Conservation (phyloP, 2,113 vertebrate genomes). For the Phyllopteryx taeniolatus region DNA sequence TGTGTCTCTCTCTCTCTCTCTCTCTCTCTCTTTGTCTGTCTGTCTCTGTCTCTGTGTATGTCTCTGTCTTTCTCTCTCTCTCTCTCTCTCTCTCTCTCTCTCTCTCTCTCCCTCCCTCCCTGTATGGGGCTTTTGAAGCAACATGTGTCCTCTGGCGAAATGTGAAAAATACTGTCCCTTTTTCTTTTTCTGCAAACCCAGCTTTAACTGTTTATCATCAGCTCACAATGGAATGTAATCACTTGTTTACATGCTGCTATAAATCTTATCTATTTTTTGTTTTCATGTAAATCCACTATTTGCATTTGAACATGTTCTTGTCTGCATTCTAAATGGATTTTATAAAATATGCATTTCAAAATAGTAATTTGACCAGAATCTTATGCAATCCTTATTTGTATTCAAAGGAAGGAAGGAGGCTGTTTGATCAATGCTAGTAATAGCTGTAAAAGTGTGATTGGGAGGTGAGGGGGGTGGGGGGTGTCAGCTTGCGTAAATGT, state of each 20-base stretch:
- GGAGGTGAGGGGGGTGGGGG: slow-evolving; percentile 14
- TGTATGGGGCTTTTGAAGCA: too few relatives aligned
- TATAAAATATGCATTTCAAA: slow-evolving; percentile 5
- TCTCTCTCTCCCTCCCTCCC: background rate
- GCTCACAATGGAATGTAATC: slow-evolving; percentile 39
- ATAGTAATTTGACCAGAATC: slow-evolving; percentile 12
- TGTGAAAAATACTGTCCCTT: background rate
- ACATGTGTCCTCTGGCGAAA: too few relatives aligned
- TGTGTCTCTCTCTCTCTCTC: too few relatives aligned
- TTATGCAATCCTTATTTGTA: slow-evolving; percentile 31
- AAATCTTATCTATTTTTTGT: slow-evolving; percentile 46
- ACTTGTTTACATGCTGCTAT: slow-evolving; percentile 19
- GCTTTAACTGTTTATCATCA: slow-evolving; percentile 40
- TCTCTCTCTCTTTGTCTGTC: too few relatives aligned
- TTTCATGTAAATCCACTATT: slow-evolving; percentile 51
- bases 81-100: too few relatives aligned
- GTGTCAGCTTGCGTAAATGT: slow-evolving; percentile 57
- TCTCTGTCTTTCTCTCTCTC: too few relatives aligned
- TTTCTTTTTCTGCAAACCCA: slow-evolving; percentile 20
- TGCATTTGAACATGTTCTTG: slow-evolving; percentile 35
- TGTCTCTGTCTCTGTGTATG: too few relatives aligned
- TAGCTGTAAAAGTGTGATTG: slow-evolving; percentile 22
- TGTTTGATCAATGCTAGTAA: slow-evolving; percentile 24
- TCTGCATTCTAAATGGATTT: slow-evolving; percentile 19
- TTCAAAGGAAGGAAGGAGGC: slow-evolving; percentile 15